A percentile compares a stretch with the other conserved stretches of the same genome.
Evolutionary conservation across 1,140 invertebrate genomes (phyloP).

Genomic region (Myzus persicae): DNA sequence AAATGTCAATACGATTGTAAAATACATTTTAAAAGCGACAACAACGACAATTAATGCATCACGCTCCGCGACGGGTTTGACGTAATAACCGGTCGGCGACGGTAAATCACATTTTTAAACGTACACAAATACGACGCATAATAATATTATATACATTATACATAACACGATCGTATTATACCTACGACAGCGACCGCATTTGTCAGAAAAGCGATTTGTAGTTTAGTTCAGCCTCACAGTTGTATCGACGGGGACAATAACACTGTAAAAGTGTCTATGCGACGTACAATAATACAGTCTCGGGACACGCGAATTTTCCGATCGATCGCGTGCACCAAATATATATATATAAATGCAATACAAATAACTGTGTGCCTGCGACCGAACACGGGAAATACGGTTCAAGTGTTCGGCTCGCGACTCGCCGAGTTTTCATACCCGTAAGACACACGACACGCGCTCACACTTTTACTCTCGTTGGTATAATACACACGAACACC

Average conservation of each 20-base stretch:
- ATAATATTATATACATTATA: neutral
- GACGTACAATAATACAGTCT: neutral
- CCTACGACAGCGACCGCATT: neutral
- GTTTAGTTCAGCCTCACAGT: neutral
- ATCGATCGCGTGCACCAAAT: neutral
- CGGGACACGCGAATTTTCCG: slow-evolving; percentile 39
- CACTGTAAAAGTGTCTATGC: neutral
- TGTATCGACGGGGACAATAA: neutral
- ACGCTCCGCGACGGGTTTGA: neutral
- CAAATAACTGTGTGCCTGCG: neutral
- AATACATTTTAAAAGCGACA: neutral
- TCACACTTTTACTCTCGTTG: neutral
- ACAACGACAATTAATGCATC: neutral
- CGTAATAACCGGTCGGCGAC: neutral
- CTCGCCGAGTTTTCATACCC: neutral
- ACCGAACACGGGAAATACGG: slow-evolving; percentile 30
- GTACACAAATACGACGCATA: neutral
- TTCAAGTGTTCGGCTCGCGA: neutral
- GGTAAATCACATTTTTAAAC: neutral
- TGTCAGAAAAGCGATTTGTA: neutral
- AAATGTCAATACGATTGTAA: neutral
- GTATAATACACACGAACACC: neutral
- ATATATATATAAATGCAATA: neutral
- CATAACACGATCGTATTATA: neutral
- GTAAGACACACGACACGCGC: neutral